Evolutionary conservation across 2,888 invertebrate genomes (phyloP).

Genomic region (Cinara cedri): DNA sequence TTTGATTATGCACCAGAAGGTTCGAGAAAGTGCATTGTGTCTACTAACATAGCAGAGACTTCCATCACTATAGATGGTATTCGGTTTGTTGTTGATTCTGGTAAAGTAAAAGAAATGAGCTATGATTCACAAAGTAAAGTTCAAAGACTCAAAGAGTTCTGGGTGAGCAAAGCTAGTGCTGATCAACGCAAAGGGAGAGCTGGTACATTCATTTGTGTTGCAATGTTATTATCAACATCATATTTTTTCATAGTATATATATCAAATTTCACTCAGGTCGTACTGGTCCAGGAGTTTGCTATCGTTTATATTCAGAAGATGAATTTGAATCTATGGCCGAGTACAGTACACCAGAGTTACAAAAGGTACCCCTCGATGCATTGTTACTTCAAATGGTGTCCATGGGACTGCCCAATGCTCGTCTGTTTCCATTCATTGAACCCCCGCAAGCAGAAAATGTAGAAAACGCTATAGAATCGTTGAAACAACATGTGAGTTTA

Average conservation of each 20-base stretch:
- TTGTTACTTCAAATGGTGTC: constrained; percentile 90
- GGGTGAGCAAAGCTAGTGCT: constrained; percentile 96
- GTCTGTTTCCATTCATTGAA: constrained; percentile 94
- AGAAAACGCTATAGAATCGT: constrained; percentile 82
- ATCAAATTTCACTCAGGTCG: constrained; percentile 59
- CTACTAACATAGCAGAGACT: constrained; percentile 98
- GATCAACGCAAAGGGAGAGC: constrained; percentile 96
- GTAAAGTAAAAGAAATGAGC: constrained; percentile 95
- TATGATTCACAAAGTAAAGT: constrained; percentile 90
- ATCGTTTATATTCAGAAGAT: constrained; percentile 83
- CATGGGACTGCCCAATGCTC: constrained; percentile 87
- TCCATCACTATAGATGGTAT: constrained; percentile 98
- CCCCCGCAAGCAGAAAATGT: constrained; percentile 83
- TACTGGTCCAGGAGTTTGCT: constrained; percentile 90
- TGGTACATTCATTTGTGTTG: constrained; percentile 63
- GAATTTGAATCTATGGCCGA: constrained; percentile 80
- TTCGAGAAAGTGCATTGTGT: constrained; percentile 93
- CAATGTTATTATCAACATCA: neutral
- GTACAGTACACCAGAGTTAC: constrained; percentile 91
- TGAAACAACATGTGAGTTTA: constrained; percentile 80
- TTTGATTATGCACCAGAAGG: constrained; percentile 96
- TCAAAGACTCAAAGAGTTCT: constrained; percentile 90
- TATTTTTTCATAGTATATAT: neutral
- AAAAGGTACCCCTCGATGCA: constrained; percentile 91
- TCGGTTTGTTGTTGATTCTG: constrained; percentile 95